Evolutionary conservation across 2,797 vertebrate genomes (phyloP).

Genomic region (Nyctalus aviator): DNA sequence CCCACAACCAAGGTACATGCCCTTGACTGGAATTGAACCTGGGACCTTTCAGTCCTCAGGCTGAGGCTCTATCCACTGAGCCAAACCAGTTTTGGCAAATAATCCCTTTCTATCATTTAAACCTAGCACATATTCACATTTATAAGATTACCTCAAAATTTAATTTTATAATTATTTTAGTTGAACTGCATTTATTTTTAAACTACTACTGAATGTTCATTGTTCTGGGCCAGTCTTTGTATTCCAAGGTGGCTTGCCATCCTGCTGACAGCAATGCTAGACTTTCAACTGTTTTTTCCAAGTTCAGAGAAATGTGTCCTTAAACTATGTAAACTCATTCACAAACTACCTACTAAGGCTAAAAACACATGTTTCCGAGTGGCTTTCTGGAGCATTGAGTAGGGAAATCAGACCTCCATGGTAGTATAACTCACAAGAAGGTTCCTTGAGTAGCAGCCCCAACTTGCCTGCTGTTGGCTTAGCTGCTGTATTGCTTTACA

Average conservation of each 20-base stretch:
- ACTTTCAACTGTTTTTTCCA: background rate
- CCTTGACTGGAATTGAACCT: no score
- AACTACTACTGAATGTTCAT: slow-evolving; percentile 8
- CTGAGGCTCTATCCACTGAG: no score
- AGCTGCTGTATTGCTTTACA: slow-evolving; percentile 40
- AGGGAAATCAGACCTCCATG: background rate
- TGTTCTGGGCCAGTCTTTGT: background rate
- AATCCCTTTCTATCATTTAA: slow-evolving; percentile 57
- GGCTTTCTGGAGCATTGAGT: slow-evolving; percentile 40
- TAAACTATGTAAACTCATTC: slow-evolving; percentile 19
- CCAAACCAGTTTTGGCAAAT: background rate
- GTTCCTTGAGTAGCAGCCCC: background rate
- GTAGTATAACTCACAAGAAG: background rate
- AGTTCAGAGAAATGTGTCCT: slow-evolving; percentile 25
- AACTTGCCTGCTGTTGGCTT: background rate
- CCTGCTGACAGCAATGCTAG: background rate
- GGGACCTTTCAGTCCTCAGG: no score
- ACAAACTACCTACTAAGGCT: background rate
- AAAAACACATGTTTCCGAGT: slow-evolving; percentile 1
- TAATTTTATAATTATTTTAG: slow-evolving; percentile 45
- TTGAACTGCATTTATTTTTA: slow-evolving; percentile 52
- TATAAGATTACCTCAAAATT: slow-evolving; percentile 19
- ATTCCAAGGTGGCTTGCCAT: background rate
- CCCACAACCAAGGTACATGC: no score
- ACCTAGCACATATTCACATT: background rate